These are phyloP conservation scores for Euphonia xanthogaster DNA, from an alignment of 2,797 vertebrate genomes.

Conservation along the genomic window DNA sequence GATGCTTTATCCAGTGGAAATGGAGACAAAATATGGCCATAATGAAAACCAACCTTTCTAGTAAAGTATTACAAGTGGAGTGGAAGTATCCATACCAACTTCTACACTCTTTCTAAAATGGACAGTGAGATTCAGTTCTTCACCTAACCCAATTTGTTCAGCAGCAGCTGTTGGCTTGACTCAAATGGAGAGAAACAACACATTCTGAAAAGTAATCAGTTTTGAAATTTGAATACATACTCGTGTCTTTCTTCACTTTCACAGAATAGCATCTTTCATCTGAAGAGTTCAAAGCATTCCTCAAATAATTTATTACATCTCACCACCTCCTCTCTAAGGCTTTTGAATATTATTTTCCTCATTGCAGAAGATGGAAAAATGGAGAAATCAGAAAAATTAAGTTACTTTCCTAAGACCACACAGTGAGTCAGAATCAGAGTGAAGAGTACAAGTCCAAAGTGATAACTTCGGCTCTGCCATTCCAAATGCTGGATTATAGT, in stretches of 20 bases:
- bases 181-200: neutral
- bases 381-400: conserved; percentile 39
- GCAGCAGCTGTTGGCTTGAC: neutral
- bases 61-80: neutral
- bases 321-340: neutral
- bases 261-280: conserved; percentile 41
- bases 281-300: conserved; percentile 56
- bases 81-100: neutral
- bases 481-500: neutral
- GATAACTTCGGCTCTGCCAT: neutral
- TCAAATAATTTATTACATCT: conserved; percentile 37
- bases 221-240: neutral
- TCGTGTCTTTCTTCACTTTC: conserved; percentile 17
- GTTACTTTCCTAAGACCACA: conserved; percentile 45
- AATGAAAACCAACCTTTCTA: neutral
- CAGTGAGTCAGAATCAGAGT: neutral
- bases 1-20: neutral
- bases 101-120: neutral
- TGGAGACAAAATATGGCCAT: neutral
- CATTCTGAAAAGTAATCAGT: conserved; percentile 36
- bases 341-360: conserved; percentile 38
- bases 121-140: neutral
- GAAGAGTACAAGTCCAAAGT: neutral
- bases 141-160: neutral
- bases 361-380: conserved; percentile 17